phyloP scores from a whole-genome alignment of 2,888 invertebrate genomes.

The Synanthedon myopaeformis region DNA sequence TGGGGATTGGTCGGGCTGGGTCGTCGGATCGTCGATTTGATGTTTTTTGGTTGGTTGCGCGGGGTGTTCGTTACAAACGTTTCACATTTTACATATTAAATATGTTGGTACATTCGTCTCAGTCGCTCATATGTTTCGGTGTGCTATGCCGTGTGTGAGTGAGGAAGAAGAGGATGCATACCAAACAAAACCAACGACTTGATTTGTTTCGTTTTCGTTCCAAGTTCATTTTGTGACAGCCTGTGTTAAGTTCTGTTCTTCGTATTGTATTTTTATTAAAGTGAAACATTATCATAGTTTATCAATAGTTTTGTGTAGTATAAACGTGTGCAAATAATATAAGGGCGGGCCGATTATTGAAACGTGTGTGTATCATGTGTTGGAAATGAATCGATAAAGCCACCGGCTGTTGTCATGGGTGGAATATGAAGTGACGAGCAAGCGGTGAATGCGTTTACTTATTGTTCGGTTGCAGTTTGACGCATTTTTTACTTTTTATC shows the following conservation, averaged over 20 bases:
- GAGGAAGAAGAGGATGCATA: too few species aligned
- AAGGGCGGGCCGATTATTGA: neutral
- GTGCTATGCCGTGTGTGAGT: too few species aligned
- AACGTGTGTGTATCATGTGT: neutral
- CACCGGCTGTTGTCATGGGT: slow-evolving; percentile 10
- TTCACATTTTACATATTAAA: too few species aligned
- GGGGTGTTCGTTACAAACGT: too few species aligned
- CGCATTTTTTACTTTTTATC: slow-evolving; percentile 8
- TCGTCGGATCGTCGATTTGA: too few species aligned
- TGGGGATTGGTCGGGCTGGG: too few species aligned
- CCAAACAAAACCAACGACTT: too few species aligned
- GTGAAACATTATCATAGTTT: neutral
- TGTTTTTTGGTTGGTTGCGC: too few species aligned
- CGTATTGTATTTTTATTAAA: neutral
- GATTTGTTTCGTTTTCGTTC: neutral
- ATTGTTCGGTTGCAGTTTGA: slow-evolving; percentile 3
- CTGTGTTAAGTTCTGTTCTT: neutral
- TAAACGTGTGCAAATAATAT: neutral
- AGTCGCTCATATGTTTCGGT: too few species aligned
- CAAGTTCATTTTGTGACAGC: neutral
- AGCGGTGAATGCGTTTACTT: slow-evolving; percentile 15
- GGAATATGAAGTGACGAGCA: slow-evolving; percentile 14
- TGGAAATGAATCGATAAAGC: neutral
- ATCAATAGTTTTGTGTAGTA: neutral
- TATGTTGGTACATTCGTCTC: too few species aligned